Evolutionary conservation across 2,888 invertebrate species (phyloP).

Genomic region (Thecophora atra): DNA sequence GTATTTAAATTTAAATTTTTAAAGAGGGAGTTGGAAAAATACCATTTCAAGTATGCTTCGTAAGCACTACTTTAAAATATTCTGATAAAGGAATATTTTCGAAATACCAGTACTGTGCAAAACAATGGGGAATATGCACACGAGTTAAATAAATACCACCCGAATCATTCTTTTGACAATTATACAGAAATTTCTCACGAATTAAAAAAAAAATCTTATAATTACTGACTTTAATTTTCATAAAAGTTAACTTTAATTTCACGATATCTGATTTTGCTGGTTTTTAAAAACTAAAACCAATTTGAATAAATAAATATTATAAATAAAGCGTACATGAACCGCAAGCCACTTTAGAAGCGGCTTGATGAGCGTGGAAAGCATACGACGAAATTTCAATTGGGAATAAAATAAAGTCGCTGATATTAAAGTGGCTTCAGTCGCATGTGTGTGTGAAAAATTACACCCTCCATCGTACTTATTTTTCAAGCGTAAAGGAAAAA

Average conservation of each 20-base stretch:
- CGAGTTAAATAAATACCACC: no score
- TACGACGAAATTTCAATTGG: constrained; percentile 1
- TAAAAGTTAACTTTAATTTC: no score
- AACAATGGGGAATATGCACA: no score
- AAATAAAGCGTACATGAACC: constrained; percentile 4
- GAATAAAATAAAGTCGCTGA: constrained; percentile 5
- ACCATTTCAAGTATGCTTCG: no score
- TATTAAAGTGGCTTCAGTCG: neutral
- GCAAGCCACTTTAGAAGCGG: constrained; percentile 14
- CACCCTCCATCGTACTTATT: neutral
- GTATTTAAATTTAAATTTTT: neutral
- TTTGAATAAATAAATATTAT: neutral
- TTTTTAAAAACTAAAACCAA: neutral
- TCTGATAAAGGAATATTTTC: no score
- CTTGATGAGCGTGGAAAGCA: constrained; percentile 17
- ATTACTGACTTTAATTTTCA: no score
- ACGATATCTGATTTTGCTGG: no score
- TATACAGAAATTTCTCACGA: no score
- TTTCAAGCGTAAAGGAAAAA: neutral
- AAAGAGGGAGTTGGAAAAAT: neutral
- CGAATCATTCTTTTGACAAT: no score
- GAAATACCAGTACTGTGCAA: no score
- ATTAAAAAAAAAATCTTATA: no score
- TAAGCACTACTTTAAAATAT: no score
- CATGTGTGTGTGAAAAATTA: neutral